Conservation (phyloP, 1,140 invertebrate genomes). For the Heliconius congener region DNA sequence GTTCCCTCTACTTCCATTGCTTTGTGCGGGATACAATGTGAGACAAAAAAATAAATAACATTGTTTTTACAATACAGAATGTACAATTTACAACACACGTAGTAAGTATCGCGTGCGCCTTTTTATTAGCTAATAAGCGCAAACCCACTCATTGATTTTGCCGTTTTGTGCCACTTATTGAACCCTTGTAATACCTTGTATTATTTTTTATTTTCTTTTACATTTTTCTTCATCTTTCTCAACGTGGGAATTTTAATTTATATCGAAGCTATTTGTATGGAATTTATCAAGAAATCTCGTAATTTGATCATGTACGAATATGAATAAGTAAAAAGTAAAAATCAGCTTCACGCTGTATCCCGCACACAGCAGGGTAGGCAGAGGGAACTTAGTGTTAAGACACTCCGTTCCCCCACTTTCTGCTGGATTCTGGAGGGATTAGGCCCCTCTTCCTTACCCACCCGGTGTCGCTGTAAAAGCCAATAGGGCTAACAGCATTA, state of each 20-base stretch:
- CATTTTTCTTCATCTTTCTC: slow-evolving; percentile 18
- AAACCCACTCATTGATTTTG: slow-evolving; percentile 46
- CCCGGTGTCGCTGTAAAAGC: too few species aligned
- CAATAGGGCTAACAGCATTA: too few species aligned
- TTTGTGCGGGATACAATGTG: too few species aligned
- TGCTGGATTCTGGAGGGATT: too few species aligned
- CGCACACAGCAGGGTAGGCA: too few species aligned
- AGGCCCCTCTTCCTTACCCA: too few species aligned
- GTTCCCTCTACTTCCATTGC: too few species aligned
- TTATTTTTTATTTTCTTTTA: slow-evolving; percentile 4
- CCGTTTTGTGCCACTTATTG: slow-evolving; percentile 46
- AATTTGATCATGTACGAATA: background rate
- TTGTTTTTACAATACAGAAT: background rate
- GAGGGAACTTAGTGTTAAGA: too few species aligned
- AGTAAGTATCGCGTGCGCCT: slow-evolving; percentile 50
- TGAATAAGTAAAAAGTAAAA: too few species aligned
- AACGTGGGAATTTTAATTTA: slow-evolving; percentile 35
- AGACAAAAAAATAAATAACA: too few species aligned
- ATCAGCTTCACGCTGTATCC: too few species aligned
- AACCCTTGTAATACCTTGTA: slow-evolving; percentile 34
- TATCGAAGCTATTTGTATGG: slow-evolving; percentile 19
- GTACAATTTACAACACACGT: background rate
- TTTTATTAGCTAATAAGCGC: slow-evolving; percentile 53
- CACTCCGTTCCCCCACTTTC: too few species aligned
- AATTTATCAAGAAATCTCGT: slow-evolving; percentile 10